Evolutionary conservation across 2,888 invertebrate species (phyloP).

Genomic region (Drosophila merina): DNA sequence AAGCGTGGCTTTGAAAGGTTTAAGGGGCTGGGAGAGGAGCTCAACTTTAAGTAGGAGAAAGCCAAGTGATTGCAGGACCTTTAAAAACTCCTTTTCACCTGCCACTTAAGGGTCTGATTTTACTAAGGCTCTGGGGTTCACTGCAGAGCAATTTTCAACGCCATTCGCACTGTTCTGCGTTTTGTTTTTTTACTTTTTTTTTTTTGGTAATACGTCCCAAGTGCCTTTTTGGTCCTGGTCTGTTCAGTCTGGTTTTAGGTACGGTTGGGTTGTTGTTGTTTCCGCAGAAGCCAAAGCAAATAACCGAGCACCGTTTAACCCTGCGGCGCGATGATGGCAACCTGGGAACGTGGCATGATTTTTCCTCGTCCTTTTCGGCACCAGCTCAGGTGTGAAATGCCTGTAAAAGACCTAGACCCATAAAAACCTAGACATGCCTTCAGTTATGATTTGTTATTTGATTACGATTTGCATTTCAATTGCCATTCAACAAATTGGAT

Average conservation of each 20-base stretch:
- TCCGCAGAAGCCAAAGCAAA: conserved; percentile 60
- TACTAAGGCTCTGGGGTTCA: conserved; percentile 7
- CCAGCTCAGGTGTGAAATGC: conserved; percentile 38
- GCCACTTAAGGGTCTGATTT: conserved; percentile 25
- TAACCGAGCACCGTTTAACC: conserved; percentile 62
- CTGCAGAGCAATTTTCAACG: conserved; percentile 32
- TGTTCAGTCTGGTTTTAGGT: conserved; percentile 5
- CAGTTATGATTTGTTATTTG: conserved; percentile 66
- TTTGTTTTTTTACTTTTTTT: conserved; percentile 5
- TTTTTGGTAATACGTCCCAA: conserved; percentile 39
- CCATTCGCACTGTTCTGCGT: conserved; percentile 21
- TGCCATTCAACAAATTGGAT: conserved; percentile 42
- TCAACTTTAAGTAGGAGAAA: not conserved
- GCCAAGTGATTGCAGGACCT: not conserved
- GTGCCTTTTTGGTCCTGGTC: conserved; percentile 32
- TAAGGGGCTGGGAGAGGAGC: not conserved
- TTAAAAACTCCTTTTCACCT: conserved; percentile 1
- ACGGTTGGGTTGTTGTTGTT: conserved; percentile 34
- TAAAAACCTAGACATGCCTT: conserved; percentile 54
- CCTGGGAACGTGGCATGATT: conserved; percentile 25
- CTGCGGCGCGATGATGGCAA: conserved; percentile 28
- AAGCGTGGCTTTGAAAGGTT: conserved; percentile 4
- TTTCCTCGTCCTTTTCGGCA: conserved; percentile 7
- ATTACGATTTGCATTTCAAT: conserved; percentile 70
- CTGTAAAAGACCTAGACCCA: conserved; percentile 27